phyloP scores from a whole-genome alignment of 2,888 invertebrate species.

The Phytoseiulus persimilis region DNA sequence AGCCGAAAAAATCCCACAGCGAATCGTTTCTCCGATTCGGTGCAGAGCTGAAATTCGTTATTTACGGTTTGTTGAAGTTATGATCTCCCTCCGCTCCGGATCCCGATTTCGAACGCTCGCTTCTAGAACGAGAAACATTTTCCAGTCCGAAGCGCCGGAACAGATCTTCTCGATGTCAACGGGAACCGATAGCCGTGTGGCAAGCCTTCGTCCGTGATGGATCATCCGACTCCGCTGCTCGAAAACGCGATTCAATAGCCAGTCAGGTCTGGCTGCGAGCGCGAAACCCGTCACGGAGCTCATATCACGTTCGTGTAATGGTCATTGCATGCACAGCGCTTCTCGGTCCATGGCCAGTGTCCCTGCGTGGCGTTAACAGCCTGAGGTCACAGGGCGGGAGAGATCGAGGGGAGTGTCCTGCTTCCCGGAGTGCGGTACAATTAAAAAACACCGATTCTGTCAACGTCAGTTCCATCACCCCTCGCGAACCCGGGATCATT shows the following conservation, averaged over 20 bases:
- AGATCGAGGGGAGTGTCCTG: neutral
- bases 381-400: neutral
- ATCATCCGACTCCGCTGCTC: neutral
- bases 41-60: neutral
- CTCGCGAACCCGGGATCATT: neutral
- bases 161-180: neutral
- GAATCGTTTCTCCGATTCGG: neutral
- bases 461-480: neutral
- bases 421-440: neutral
- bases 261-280: neutral
- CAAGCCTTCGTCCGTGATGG: neutral
- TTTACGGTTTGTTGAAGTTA: too few species aligned
- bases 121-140: neutral
- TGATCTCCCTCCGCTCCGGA: too few species aligned
- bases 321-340: neutral
- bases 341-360: neutral
- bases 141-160: neutral
- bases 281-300: neutral
- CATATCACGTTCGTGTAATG: neutral
- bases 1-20: neutral
- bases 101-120: too few species aligned
- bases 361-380: neutral
- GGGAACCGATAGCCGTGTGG: neutral
- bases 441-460: neutral
- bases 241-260: neutral